Percentiles rank a stretch among this genome's conserved stretches.
These are phyloP conservation scores for Phanerotoma sp. DNA, from an alignment of 2,888 invertebrate genomes.

Conservation along the genomic window DNA sequence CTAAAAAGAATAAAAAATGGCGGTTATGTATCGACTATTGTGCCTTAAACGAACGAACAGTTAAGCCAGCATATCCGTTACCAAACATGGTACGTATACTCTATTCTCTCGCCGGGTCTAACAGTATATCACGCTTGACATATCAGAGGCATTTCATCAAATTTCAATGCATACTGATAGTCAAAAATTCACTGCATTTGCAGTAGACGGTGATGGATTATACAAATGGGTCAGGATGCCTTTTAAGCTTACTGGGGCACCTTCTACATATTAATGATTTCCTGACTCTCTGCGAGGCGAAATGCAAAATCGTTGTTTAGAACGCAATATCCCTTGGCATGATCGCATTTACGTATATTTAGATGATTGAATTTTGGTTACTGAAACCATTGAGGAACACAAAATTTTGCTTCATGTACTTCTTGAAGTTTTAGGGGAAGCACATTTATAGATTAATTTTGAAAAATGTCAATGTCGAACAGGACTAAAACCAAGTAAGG, in stretches of 20 bases:
- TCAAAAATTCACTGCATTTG: too few relatives aligned
- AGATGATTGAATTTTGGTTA: slow-evolving; percentile 27
- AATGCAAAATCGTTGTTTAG: background rate
- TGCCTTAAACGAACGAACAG: background rate
- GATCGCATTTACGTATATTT: slow-evolving; percentile 24
- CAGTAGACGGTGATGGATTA: too few relatives aligned
- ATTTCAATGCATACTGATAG: too few relatives aligned
- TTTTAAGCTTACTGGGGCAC: too few relatives aligned
- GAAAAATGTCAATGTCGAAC: slow-evolving; percentile 29
- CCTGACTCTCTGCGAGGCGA: too few relatives aligned
- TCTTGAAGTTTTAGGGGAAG: slow-evolving; percentile 25
- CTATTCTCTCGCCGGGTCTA: too few relatives aligned
- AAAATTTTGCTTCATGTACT: slow-evolving; percentile 10
- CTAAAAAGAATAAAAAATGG: background rate
- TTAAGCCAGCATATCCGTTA: background rate
- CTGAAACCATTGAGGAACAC: slow-evolving; percentile 26
- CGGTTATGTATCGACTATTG: slow-evolving; percentile 1
- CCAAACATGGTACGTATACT: background rate
- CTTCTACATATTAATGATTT: too few relatives aligned
- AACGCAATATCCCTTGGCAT: too few relatives aligned
- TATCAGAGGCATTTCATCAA: background rate
- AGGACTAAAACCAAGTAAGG: slow-evolving; percentile 26
- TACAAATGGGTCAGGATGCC: too few relatives aligned
- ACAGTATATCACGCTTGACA: background rate
- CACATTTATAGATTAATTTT: slow-evolving; percentile 21